Conservation (phyloP, 2,113 vertebrate genomes). For the Perognathus longimembris region DNA sequence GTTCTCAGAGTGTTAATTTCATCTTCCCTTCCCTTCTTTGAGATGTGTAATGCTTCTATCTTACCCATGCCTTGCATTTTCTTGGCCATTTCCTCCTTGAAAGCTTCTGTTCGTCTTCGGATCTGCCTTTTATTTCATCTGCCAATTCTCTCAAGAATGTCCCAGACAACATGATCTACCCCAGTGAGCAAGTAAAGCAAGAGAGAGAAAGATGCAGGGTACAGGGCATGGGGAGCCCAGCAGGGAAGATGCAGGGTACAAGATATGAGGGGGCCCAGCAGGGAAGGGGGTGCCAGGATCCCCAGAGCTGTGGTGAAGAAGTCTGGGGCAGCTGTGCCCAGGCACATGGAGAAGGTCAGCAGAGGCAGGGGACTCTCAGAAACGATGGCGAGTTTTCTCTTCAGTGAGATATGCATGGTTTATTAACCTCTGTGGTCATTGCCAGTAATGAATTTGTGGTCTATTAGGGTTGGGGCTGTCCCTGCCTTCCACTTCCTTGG, state of each 20-base stretch:
- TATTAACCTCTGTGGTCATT: rapidly evolving
- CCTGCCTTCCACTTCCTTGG: neutral
- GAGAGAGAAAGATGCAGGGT: neutral
- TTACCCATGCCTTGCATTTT: too few relatives aligned
- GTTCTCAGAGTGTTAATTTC: too few relatives aligned
- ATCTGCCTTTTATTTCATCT: too few relatives aligned
- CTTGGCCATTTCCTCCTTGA: too few relatives aligned
- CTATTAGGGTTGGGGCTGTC: rapidly evolving
- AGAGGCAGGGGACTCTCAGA: neutral
- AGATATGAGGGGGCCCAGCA: rapidly evolving
- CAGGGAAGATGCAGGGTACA: neutral
- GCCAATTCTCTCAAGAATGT: neutral
- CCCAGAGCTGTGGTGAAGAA: neutral
- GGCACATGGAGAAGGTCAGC: neutral
- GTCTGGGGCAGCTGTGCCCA: rapidly evolving
- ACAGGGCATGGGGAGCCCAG: rapidly evolving
- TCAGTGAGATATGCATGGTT: neutral
- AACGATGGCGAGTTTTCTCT: rapidly evolving
- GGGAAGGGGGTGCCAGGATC: neutral
- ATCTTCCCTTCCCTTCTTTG: too few relatives aligned
- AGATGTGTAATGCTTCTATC: too few relatives aligned
- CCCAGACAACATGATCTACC: too few relatives aligned
- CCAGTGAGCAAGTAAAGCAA: neutral
- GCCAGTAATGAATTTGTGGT: rapidly evolving
- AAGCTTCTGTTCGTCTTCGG: too few relatives aligned